These are phyloP conservation scores for Amphiura filiformis DNA, from an alignment of 35 echinoderm and acorn worm species.

Conservation along the genomic window DNA sequence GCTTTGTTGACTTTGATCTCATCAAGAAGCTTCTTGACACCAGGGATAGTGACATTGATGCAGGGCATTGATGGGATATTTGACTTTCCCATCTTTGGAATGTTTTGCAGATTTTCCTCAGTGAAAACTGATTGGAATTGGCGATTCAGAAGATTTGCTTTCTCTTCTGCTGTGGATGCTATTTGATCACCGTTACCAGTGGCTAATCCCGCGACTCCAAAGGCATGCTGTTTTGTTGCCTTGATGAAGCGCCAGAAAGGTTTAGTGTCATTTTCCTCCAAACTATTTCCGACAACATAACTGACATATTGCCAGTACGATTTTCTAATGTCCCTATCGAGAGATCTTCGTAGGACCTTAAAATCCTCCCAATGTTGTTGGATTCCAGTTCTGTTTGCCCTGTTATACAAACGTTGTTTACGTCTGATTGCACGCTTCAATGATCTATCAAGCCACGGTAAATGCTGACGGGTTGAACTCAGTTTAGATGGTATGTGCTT, in stretches of 20 bases:
- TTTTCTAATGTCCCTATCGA: neutral
- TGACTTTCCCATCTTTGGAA: neutral
- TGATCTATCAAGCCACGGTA: neutral
- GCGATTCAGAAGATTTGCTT: neutral
- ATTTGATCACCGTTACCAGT: neutral
- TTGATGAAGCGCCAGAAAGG: neutral
- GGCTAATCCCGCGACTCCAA: neutral
- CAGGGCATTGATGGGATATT: neutral
- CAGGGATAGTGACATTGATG: neutral
- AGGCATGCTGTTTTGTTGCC: neutral
- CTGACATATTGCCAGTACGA: neutral
- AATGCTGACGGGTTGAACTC: neutral
- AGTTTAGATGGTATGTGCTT: neutral
- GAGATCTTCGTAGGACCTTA: neutral
- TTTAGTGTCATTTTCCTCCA: neutral
- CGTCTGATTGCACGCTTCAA: neutral
- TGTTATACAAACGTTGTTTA: neutral
- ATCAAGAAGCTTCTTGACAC: neutral
- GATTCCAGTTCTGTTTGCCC: neutral
- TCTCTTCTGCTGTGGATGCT: neutral
- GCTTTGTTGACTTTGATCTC: neutral
- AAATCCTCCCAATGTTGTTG: neutral
- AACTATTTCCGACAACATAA: neutral
- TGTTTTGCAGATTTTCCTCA: neutral
- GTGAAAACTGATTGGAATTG: neutral